Evolutionary conservation across 2,113 vertebrate species (phyloP).

Genomic region (Falco punctatus): DNA sequence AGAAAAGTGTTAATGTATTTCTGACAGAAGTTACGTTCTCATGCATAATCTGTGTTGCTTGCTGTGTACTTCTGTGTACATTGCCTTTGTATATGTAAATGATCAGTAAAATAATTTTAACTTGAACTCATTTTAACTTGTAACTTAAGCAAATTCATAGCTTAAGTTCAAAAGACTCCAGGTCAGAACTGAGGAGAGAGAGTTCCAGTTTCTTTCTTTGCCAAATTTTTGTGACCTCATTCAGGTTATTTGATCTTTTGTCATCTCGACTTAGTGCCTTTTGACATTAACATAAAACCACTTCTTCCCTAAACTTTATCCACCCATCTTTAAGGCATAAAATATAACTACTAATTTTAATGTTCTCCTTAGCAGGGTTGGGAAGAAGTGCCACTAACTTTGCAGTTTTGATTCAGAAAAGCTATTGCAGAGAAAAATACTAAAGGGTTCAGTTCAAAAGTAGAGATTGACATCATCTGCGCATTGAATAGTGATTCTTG

Average conservation of each 20-base stretch:
- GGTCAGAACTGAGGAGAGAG: neutral
- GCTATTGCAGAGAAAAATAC: neutral
- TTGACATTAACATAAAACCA: neutral
- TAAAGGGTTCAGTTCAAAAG: neutral
- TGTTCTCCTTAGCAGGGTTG: neutral
- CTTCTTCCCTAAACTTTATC: neutral
- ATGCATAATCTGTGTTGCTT: neutral
- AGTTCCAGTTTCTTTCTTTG: neutral
- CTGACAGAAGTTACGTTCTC: neutral
- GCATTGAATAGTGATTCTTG: neutral
- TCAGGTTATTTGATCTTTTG: neutral
- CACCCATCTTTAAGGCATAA: neutral
- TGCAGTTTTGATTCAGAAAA: neutral
- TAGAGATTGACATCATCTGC: neutral
- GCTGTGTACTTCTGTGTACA: rapidly evolving
- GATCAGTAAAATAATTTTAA: neutral
- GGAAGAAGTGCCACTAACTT: neutral
- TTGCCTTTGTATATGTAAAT: neutral
- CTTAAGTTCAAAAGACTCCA: neutral
- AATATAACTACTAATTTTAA: neutral
- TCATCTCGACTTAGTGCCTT: neutral
- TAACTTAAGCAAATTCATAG: neutral
- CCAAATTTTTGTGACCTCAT: neutral
- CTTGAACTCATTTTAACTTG: too few species aligned
- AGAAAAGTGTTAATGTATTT: neutral